These are phyloP conservation scores for Hemaris fuciformis DNA, from an alignment of 2,888 invertebrate genomes.

Conservation along the genomic window DNA sequence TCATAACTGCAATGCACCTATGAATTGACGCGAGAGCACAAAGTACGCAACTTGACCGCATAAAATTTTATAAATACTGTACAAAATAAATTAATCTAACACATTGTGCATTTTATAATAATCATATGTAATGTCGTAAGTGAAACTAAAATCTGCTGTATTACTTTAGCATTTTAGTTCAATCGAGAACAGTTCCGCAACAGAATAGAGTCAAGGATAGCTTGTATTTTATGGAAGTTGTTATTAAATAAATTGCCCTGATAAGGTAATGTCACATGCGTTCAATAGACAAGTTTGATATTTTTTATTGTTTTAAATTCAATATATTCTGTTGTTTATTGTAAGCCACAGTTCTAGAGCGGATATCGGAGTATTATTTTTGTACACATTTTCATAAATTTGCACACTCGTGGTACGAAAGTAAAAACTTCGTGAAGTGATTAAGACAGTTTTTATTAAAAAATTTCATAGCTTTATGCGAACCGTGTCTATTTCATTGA, in stretches of 20 bases:
- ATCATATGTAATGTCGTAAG: slow-evolving; percentile 24
- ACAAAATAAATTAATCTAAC: slow-evolving; percentile 50
- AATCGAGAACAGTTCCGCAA: slow-evolving; percentile 13
- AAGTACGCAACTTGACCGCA: slow-evolving; percentile 10
- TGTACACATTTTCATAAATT: background rate
- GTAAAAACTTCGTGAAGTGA: background rate
- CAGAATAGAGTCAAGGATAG: slow-evolving; percentile 27
- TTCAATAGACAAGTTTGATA: background rate
- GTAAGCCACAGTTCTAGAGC: background rate
- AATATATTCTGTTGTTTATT: background rate
- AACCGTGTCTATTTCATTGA: too few species aligned
- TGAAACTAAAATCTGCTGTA: slow-evolving; percentile 22
- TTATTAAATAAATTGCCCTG: slow-evolving; percentile 9
- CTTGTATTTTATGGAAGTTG: slow-evolving; percentile 2
- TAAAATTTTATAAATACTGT: slow-evolving; percentile 27
- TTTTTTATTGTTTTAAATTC: slow-evolving; percentile 1
- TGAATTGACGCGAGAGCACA: slow-evolving; percentile 41
- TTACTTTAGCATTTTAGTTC: slow-evolving; percentile 4
- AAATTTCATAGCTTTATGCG: too few species aligned
- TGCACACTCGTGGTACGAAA: background rate
- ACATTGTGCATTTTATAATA: slow-evolving; percentile 32
- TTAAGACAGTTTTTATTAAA: too few species aligned
- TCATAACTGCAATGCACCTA: slow-evolving; percentile 28
- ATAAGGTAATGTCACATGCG: slow-evolving; percentile 8
- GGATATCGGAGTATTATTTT: background rate